Base-by-base conservation (phyloP, 2,113 vertebrate species). In the Butorides virescens region DNA sequence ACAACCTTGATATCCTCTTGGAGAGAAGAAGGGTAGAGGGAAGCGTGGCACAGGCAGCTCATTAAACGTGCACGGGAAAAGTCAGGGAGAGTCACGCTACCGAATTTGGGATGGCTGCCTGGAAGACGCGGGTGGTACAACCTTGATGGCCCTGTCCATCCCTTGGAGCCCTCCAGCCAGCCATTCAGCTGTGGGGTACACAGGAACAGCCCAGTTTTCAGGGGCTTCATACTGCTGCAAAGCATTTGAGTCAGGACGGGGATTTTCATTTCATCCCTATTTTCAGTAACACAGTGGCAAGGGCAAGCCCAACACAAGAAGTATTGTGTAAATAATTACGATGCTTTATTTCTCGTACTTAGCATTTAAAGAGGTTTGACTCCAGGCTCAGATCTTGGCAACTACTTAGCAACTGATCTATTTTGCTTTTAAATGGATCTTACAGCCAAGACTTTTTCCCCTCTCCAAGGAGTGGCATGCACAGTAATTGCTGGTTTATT, bases 111-210 rank as follows among this genome's bases (percentile, higher is more conserved):
- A 16, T n/a, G 36, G 9, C 46, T 23, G 7, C 39, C 32, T 49
- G 42, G 36, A 27, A 47, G 53, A 36, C 7, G 4, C 2, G 1
- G 3, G 20, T 2, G 0, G 15, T 22, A 15, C 11, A 4, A 10
- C 10, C 42, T 30, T 2, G 3, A 15, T 6, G 39, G 23, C 16
- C 2, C 42, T 17, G 10, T 9, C 37, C 19, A 21, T 7, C 81
- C 32, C 26, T 39, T 1, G 16, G 47, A 62, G 53, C 32, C 79
- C 49, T 56, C 47, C 18, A 27, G 26, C 13, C 47, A 7, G 11
- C 0, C 2, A 13, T 9, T 19, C 22, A 22, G 27, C 16, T 22
- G 11, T 3, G 32, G 44, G 59, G 34, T 10, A 50, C 0, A 0
- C 23, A 34, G 50, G 3, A 19, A 29, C 11, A 66, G 16, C 37